A percentile compares a stretch with the other conserved stretches of the same genome.
Evolutionary conservation across 2,113 vertebrate species (phyloP).

Genomic region (Pteropus alecto): DNA sequence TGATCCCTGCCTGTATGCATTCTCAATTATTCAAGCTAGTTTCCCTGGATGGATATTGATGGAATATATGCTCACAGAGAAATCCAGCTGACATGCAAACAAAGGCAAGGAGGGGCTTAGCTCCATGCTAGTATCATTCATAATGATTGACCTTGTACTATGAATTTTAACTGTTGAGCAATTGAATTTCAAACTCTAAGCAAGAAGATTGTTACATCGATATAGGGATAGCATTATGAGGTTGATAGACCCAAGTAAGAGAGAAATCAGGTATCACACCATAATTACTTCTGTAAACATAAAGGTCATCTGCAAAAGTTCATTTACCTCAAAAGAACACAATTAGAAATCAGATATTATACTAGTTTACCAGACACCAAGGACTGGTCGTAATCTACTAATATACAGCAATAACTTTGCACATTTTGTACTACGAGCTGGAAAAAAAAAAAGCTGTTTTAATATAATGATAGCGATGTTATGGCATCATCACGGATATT

Average conservation of each 20-base stretch:
- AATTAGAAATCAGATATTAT: slow-evolving; percentile 52
- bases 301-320: slow-evolving; percentile 54
- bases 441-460: neutral
- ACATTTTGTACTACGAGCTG: neutral
- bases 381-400: neutral
- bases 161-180: slow-evolving; percentile 81
- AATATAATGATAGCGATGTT: slow-evolving; percentile 24
- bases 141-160: slow-evolving; percentile 82
- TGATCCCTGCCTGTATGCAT: slow-evolving; percentile 68
- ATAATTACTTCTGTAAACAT: slow-evolving; percentile 36
- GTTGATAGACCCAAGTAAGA: neutral
- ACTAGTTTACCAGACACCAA: slow-evolving; percentile 52
- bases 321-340: slow-evolving; percentile 64
- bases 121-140: slow-evolving; percentile 73
- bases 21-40: slow-evolving; percentile 73
- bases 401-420: neutral
- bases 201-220: slow-evolving; percentile 43
- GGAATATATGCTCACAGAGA: slow-evolving; percentile 78
- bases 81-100: slow-evolving; percentile 80
- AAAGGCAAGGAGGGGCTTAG: slow-evolving; percentile 73
- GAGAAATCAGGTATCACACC: slow-evolving; percentile 53
- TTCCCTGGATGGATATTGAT: slow-evolving; percentile 73
- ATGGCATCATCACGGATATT: neutral
- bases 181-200: slow-evolving; percentile 71
- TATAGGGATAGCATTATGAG: neutral